These are phyloP conservation scores for Osmerus mordax DNA, from an alignment of 2,113 vertebrate genomes.

Conservation along the genomic window DNA sequence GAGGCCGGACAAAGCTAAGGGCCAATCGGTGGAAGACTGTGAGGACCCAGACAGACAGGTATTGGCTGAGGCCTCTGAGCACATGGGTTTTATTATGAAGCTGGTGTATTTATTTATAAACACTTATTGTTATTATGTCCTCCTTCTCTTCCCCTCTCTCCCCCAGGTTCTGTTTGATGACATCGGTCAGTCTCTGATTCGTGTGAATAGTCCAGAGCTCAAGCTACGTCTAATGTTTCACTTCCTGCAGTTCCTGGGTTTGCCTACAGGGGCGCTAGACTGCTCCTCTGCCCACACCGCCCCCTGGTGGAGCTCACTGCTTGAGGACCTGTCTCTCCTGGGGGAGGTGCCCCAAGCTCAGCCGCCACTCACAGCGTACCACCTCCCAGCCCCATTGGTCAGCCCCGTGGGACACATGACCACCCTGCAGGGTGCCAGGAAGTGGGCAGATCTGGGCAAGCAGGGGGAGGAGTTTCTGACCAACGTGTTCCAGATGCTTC, in stretches of 20 bases:
- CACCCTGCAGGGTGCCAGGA: constrained; percentile 59
- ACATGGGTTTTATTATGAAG: not conserved
- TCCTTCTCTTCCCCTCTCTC: not conserved
- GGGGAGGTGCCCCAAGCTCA: constrained; percentile 55
- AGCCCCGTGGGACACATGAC: constrained; percentile 79
- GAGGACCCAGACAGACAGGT: constrained; percentile 98
- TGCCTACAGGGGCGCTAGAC: constrained; percentile 66
- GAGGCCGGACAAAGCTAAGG: constrained; percentile 87
- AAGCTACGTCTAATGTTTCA: constrained; percentile 72
- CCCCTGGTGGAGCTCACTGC: constrained; percentile 70
- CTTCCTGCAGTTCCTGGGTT: constrained; percentile 87
- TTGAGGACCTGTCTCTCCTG: constrained; percentile 83
- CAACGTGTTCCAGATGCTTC: constrained; percentile 74
- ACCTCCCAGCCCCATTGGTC: constrained; percentile 68
- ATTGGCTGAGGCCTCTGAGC: not conserved
- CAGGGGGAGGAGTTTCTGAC: constrained; percentile 88
- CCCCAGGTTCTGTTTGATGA: constrained; percentile 94
- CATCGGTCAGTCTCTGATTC: constrained; percentile 85
- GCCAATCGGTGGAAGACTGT: constrained; percentile 89
- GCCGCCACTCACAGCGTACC: constrained; percentile 71
- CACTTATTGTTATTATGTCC: not conserved
- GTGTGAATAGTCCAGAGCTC: constrained; percentile 71
- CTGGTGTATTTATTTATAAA: not conserved
- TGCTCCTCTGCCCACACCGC: constrained; percentile 48
- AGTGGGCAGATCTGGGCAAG: constrained; percentile 73